Evolutionary conservation across 2,888 invertebrate genomes (phyloP).

Genomic region (Drosophila cognata): DNA sequence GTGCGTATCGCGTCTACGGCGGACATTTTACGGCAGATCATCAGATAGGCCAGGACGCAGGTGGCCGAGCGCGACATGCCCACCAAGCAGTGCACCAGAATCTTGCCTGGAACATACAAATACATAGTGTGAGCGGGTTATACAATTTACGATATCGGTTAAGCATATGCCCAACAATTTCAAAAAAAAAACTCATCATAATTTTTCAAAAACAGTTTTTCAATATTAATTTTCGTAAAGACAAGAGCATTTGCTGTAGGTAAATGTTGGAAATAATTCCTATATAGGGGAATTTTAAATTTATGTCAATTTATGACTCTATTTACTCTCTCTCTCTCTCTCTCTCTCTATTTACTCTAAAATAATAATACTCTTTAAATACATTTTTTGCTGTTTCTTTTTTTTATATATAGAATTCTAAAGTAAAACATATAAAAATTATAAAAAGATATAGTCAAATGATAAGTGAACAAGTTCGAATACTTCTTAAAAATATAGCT

Average conservation of each 20-base stretch:
- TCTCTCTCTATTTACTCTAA: too few species aligned
- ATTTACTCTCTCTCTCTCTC: too few species aligned
- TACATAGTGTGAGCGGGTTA: background rate
- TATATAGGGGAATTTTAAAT: background rate
- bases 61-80: slow-evolving; percentile 94
- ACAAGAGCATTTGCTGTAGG: background rate
- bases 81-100: slow-evolving; percentile 92
- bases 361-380: background rate
- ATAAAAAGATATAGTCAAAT: background rate
- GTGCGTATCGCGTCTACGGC: slow-evolving; percentile 90
- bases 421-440: background rate
- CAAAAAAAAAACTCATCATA: background rate
- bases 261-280: background rate
- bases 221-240: background rate
- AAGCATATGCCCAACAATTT: background rate
- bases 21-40: slow-evolving; percentile 91
- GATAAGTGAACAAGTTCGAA: too few species aligned
- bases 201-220: background rate
- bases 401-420: background rate
- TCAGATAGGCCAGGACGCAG: slow-evolving; percentile 92
- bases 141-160: background rate
- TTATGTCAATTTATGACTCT: background rate
- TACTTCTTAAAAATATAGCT: background rate
- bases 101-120: slow-evolving; percentile 87
- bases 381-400: background rate